phyloP scores from a whole-genome alignment of 1,140 invertebrate genomes.

The Phortica variegata region DNA sequence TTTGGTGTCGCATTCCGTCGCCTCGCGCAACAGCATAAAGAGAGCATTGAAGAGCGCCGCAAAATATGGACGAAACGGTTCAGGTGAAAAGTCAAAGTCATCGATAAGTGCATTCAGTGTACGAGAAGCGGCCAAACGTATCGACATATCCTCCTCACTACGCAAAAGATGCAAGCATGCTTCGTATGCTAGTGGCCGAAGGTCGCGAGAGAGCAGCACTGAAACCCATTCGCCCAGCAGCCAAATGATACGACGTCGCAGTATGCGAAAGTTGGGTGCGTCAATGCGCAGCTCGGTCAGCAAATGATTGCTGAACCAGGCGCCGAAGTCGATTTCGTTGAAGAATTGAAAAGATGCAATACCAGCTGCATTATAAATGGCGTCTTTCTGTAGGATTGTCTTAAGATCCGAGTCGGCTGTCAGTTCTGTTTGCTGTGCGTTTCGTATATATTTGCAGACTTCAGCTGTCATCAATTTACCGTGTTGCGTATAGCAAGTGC shows the following conservation, averaged over 20 bases:
- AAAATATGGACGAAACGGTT: conserved; percentile 82
- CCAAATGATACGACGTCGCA: conserved; percentile 85
- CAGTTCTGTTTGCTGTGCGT: conserved; percentile 64
- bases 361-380: conserved; percentile 92
- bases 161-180: conserved; percentile 72
- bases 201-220: conserved; percentile 78
- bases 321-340: conserved; percentile 90
- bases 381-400: conserved; percentile 84
- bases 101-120: conserved; percentile 80
- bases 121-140: conserved; percentile 75
- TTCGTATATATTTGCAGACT: conserved; percentile 71
- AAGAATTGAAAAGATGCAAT: conserved; percentile 88
- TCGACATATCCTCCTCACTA: conserved; percentile 76
- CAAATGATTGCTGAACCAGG: conserved; percentile 85
- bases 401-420: conserved; percentile 69
- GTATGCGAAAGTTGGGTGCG: conserved; percentile 83
- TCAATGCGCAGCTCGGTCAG: conserved; percentile 79
- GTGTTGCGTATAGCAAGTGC: conserved; percentile 81
- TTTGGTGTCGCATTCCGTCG: conserved; percentile 90
- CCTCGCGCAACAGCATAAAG: conserved; percentile 83
- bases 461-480: conserved; percentile 70
- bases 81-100: conserved; percentile 88
- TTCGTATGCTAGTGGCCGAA: conserved; percentile 80
- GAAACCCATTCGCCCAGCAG: conserved; percentile 83
- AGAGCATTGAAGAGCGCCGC: conserved; percentile 74